Percentiles rank a stretch among this genome's conserved stretches.
These are phyloP conservation scores for Lepus timidus DNA, from an alignment of 2,113 vertebrate genomes.

Conservation along the genomic window DNA sequence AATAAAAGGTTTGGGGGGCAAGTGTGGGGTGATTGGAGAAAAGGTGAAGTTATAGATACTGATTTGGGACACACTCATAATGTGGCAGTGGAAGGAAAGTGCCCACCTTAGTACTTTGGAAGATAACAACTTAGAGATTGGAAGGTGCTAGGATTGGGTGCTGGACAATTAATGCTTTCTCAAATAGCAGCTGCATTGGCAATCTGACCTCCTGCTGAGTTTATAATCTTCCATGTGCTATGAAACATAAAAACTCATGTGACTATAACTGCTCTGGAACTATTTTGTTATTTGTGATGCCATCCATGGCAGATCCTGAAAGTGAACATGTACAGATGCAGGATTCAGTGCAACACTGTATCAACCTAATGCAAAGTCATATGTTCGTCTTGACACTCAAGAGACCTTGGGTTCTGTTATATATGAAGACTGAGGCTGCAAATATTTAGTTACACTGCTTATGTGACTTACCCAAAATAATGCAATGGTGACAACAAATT, in stretches of 20 bases:
- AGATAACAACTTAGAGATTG: neutral
- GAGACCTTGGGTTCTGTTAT: neutral
- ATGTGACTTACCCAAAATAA: neutral
- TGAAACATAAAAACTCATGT: constrained; percentile 11
- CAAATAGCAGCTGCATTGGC: neutral
- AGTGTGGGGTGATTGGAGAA: neutral
- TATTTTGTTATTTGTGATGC: neutral
- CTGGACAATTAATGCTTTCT: neutral
- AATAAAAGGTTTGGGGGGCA: neutral
- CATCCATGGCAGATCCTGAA: neutral
- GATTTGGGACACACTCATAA: neutral
- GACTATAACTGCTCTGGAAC: neutral
- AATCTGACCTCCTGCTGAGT: neutral
- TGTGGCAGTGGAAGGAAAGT: neutral
- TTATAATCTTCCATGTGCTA: neutral
- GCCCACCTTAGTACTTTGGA: neutral
- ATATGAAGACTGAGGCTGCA: neutral
- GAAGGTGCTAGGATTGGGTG: neutral
- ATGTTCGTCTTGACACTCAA: neutral
- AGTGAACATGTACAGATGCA: neutral
- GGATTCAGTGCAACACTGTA: neutral
- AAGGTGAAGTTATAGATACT: neutral
- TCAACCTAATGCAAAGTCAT: neutral
- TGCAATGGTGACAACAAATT: neutral
- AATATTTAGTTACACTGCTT: neutral